These are phyloP conservation scores for Nipponia nippon DNA, from an alignment of 2,113 vertebrate genomes.

Conservation along the genomic window DNA sequence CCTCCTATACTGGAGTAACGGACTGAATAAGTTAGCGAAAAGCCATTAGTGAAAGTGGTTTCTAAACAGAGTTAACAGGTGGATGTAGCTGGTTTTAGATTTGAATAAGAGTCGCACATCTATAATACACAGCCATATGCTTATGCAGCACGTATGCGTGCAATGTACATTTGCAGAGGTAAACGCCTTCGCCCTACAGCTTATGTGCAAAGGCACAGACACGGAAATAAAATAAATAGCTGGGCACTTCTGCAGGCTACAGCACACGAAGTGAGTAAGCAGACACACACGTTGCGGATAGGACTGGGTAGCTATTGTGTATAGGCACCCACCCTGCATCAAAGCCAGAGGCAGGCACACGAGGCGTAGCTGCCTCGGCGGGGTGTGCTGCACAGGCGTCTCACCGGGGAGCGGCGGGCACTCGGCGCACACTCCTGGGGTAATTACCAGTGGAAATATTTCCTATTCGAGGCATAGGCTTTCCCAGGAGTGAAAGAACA, in stretches of 20 bases:
- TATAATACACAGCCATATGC: background rate
- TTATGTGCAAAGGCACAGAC: background rate
- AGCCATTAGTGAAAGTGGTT: slow-evolving; percentile 66
- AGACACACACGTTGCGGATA: background rate
- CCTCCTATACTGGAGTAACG: slow-evolving; percentile 42
- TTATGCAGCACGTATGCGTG: background rate
- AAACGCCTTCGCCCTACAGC: background rate
- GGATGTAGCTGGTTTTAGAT: slow-evolving; percentile 44
- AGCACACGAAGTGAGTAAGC: background rate
- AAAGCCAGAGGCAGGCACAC: background rate
- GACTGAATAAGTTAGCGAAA: slow-evolving; percentile 57
- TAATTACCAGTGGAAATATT: background rate
- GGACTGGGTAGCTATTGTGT: background rate
- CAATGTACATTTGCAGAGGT: background rate
- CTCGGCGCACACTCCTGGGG: background rate
- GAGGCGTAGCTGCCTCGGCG: background rate
- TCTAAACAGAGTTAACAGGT: slow-evolving; percentile 70
- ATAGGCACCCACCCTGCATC: slow-evolving; percentile 12
- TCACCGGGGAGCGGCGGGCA: background rate
- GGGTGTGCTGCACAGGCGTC: background rate
- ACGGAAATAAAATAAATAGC: background rate
- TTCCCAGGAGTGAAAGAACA: slow-evolving; percentile 21
- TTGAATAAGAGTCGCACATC: slow-evolving; percentile 6
- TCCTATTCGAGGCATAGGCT: background rate
- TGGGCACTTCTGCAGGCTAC: background rate